Evolutionary conservation across 1,140 invertebrate species (phyloP), one percentile per base, ranked within the genome.

Genomic region (Pseudomyrmex cubaensis): DNA sequence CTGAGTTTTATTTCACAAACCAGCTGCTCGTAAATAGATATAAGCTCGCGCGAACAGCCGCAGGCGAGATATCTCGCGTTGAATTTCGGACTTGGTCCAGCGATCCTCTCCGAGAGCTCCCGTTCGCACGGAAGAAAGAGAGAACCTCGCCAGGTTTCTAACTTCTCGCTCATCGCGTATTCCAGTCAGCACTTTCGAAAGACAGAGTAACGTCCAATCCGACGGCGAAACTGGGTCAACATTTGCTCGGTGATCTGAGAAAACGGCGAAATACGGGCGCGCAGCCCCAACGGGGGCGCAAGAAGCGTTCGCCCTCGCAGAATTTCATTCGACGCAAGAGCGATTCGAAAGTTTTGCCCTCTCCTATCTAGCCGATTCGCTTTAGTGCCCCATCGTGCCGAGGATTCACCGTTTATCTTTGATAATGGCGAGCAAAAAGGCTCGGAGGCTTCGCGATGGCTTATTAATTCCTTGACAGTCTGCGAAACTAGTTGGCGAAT

Each of bases 181-280:
- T 87, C 86, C 35, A 87, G 86, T 87, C 86, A 87, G 86, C 85
- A 87, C 70, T 87, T 87, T 87, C 80, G 72, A 63, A 83, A 87
- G 86, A 87, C 85, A 85, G 85, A 83, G 80, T 87, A 86, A 86
- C 86, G 86, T 87, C 82, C 86, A 78, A 87, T 87, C 85, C 80
- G 56, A 87, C 75, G 62, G 56, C 59, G 82, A 78, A 87, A 87
- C 86, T 87, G 25, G 86, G 86, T 87, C 86, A 87, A 87, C 85
- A 78, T 87, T 87, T 87, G 78, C 85, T 84, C 85, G 82, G 73
- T 86, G 83, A 87, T 87, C 85, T 87, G 86, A 87, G 86, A 87
- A 87, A 87, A 87, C 85, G 86, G 76, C 86, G 86, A 87, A 87
- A 87, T 87, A 87, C 86, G 35, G 35, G 85, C 70, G 80, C 73